Evolutionary conservation across 2,888 invertebrate genomes (phyloP), one percentile per base, ranked within the genome.

Genomic region (Amphipoea lucens): DNA sequence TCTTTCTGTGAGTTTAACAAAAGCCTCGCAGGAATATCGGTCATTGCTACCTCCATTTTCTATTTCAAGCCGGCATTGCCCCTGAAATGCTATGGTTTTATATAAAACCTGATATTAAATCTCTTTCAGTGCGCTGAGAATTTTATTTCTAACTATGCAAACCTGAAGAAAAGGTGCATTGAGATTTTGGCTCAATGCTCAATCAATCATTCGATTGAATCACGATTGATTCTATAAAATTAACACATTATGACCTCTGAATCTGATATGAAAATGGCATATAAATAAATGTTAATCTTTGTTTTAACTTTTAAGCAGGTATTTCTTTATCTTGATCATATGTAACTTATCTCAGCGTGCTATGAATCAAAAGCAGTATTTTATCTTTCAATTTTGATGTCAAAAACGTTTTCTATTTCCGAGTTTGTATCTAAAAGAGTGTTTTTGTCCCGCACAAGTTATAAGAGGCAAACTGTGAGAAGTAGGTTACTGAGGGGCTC

Each of bases 401-500:
- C 45, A 48, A 40, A n/a, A 17, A 60, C 36, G 40, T 78, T 48
- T 77, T 6, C 36, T 40, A 45, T 62, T 62, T 23, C 45, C 5
- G 9, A 11, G 4, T 57, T 75, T 48, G 0, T 14, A 20, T 76
- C 14, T 69, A 70, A 69, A 65, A 48, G 69, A 54, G 62, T n/a
- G 65, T 77, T 72, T 78, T 48, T 73, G 63, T 76, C 68, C 29
- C 68, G 40, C 57, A 42, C 65, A 40, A 74, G 45, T 23, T 62
- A 7, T 14, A 70, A 85, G 82, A 74, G 82, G 70, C 70, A 40
- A 45, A 48, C 79, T 71, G 57, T 40, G 76, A 36, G 67, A 84
- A 86, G 74, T 85, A 77, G 85, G 85, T 85, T 85, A 85, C 62
- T 17, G 81, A 73, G 83, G 86, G 85, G 83, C 65, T 86, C 76